Percentiles rank a stretch among this genome's conserved stretches.
Evolutionary conservation across 2,888 invertebrate species (phyloP).

Genomic region (Hypselothyrea guttata): DNA sequence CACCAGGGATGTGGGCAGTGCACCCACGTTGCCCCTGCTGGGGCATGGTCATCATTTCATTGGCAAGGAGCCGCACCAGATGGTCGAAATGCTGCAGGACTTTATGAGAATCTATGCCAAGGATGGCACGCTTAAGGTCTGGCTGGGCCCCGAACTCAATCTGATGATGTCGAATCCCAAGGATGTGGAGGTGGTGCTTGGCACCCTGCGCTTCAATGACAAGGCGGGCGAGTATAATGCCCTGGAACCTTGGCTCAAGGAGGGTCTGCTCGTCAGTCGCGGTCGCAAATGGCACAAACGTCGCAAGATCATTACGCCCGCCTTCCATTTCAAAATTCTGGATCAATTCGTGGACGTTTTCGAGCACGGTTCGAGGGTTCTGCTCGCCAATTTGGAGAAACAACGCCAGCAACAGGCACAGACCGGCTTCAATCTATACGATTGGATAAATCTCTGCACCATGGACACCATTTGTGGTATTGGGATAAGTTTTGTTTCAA

Average conservation of each 20-base stretch:
- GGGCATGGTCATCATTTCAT: slow-evolving; percentile 83
- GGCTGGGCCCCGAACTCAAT: slow-evolving; percentile 80
- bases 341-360: slow-evolving; percentile 89
- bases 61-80: slow-evolving; percentile 81
- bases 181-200: slow-evolving; percentile 74
- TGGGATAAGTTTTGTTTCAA: too few species aligned
- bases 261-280: slow-evolving; percentile 84
- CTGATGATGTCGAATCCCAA: slow-evolving; percentile 71
- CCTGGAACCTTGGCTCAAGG: slow-evolving; percentile 83
- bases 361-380: slow-evolving; percentile 84
- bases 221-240: slow-evolving; percentile 84
- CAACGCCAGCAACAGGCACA: slow-evolving; percentile 83
- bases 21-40: slow-evolving; percentile 83
- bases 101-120: slow-evolving; percentile 77
- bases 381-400: slow-evolving; percentile 84
- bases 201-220: slow-evolving; percentile 81
- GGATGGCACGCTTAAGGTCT: slow-evolving; percentile 66
- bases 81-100: slow-evolving; percentile 72
- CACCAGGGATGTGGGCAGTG: slow-evolving; percentile 70
- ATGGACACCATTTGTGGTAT: slow-evolving; percentile 86
- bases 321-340: slow-evolving; percentile 91
- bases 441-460: slow-evolving; percentile 85
- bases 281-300: slow-evolving; percentile 83
- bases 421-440: slow-evolving; percentile 84
- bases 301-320: slow-evolving; percentile 89